These are phyloP conservation scores for Chloroceryle aenea DNA, from an alignment of 2,113 vertebrate genomes.

Conservation along the genomic window DNA sequence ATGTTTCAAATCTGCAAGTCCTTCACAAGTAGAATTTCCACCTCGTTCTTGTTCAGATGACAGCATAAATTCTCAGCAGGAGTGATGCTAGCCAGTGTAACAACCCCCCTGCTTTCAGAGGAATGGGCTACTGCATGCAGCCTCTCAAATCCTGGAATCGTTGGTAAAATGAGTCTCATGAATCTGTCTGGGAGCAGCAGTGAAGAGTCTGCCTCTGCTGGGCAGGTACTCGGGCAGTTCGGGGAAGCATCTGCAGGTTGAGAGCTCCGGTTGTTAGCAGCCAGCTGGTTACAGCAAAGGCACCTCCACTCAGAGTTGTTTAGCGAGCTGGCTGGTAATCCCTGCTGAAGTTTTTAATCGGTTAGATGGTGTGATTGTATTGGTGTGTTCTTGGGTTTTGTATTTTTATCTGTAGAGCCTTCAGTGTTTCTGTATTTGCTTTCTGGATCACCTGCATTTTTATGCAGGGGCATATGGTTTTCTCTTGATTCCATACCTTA, in stretches of 20 bases:
- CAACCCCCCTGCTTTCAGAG: not conserved
- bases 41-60: not conserved
- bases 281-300: not conserved
- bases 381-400: not conserved
- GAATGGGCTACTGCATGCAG: not conserved
- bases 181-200: accelerated
- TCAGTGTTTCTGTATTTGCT: not conserved
- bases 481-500: not conserved
- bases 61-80: not conserved
- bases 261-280: not conserved
- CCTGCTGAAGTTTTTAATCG: not conserved
- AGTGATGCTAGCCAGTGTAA: not conserved
- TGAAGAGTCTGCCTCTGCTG: not conserved
- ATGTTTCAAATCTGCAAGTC: not conserved
- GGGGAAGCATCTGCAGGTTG: not conserved
- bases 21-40: not conserved
- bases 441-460: not conserved
- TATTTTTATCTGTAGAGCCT: not conserved
- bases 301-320: not conserved
- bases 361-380: not conserved
- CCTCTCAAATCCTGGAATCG: not conserved
- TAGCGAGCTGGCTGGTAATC: not conserved
- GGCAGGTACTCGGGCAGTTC: not conserved
- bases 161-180: not conserved
- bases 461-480: not conserved